Percentiles rank a stretch among this genome's conserved stretches.
These are phyloP conservation scores for Sarcophaga carnaria DNA, from an alignment of 2,888 invertebrate genomes.

Conservation along the genomic window DNA sequence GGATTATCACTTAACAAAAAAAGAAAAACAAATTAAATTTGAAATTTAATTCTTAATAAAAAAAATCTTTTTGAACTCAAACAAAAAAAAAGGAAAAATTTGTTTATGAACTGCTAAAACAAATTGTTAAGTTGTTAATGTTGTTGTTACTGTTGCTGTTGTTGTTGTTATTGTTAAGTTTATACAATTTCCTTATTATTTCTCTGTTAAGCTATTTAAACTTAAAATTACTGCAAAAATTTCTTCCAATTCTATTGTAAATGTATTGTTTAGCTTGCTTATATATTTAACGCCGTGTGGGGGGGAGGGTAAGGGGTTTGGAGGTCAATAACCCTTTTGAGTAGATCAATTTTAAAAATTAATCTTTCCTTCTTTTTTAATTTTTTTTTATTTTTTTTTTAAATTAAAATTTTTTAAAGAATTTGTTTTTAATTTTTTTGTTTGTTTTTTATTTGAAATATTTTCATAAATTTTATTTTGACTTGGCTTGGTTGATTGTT, in stretches of 20 bases:
- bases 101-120: conserved; percentile 7
- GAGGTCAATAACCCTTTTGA: background rate
- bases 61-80: background rate
- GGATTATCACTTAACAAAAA: too few species aligned
- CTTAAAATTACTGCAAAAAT: conserved; percentile 49
- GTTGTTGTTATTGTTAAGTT: background rate
- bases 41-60: conserved; percentile 26
- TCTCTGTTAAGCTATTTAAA: conserved; percentile 11
- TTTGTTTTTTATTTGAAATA: conserved; percentile 4
- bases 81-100: too few species aligned
- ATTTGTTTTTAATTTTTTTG: too few species aligned
- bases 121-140: conserved; percentile 36
- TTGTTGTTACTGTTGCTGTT: conserved; percentile 19
- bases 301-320: background rate
- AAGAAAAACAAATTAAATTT: background rate
- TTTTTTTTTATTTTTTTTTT: background rate
- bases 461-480: background rate
- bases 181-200: conserved; percentile 6
- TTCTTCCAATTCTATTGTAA: background rate
- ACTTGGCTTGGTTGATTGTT: conserved; percentile 30
- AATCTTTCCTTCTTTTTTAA: conserved; percentile 9
- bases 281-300: conserved; percentile 9
- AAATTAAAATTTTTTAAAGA: background rate
- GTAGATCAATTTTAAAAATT: conserved; percentile 51
- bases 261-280: background rate